Evolutionary conservation across 2,797 vertebrate species (phyloP).

Genomic region (Bovichtus variegatus): DNA sequence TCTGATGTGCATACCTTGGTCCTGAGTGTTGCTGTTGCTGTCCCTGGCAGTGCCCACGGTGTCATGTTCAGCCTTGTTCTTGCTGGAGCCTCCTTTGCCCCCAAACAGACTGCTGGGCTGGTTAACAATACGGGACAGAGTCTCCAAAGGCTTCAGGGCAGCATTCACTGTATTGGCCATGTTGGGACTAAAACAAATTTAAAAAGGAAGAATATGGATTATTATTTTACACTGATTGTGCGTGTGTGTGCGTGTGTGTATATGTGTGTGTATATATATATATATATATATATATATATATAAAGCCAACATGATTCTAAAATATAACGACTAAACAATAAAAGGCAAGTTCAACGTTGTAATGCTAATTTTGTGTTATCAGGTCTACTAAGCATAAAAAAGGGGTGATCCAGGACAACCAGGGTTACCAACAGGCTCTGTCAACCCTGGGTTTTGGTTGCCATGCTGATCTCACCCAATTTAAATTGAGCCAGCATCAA

Average conservation of each 20-base stretch:
- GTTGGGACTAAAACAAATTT: slow-evolving; percentile 88
- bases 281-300: too few species aligned
- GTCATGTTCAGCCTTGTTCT: slow-evolving; percentile 94
- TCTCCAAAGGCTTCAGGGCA: slow-evolving; percentile 95
- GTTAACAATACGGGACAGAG: slow-evolving; percentile 95
- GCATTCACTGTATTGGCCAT: slow-evolving; percentile 99
- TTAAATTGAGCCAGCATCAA: not conserved
- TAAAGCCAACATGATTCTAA: slow-evolving; percentile 1
- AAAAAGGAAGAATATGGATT: not conserved
- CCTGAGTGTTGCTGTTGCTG: slow-evolving; percentile 92
- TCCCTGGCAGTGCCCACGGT: slow-evolving; percentile 89
- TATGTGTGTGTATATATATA: too few species aligned
- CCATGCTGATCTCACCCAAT: not conserved
- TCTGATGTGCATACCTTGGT: slow-evolving; percentile 85
- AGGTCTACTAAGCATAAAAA: too few species aligned
- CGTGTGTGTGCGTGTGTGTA: too few species aligned
- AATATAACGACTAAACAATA: not conserved
- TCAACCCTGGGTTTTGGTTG: too few species aligned
- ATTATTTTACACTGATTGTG: not conserved
- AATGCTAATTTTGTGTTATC: not conserved
- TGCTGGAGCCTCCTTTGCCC: slow-evolving; percentile 93
- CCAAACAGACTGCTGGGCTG: slow-evolving; percentile 96
- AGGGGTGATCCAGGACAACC: not conserved
- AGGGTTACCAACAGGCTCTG: too few species aligned
- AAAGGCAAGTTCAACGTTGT: not conserved